Percentiles rank a stretch among this genome's conserved stretches.
Conservation (phyloP, 2,797 vertebrate genomes). For the Acanthopagrus latus region DNA sequence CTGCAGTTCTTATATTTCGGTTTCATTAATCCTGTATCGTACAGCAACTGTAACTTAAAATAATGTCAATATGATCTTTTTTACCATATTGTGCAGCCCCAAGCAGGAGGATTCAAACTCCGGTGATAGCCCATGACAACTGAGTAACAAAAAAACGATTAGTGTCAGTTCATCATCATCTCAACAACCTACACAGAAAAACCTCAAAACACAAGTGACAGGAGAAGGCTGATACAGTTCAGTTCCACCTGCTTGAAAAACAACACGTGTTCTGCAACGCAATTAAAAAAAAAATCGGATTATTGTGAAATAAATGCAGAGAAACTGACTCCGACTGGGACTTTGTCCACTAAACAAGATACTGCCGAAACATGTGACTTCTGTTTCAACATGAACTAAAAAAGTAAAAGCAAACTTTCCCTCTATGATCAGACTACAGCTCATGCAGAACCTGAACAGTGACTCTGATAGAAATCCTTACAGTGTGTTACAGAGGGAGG, state of each 20-base stretch:
- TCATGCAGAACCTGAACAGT: slow-evolving; percentile 17
- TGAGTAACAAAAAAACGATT: neutral
- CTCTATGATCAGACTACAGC: neutral
- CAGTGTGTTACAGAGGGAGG: slow-evolving; percentile 8
- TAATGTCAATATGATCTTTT: neutral
- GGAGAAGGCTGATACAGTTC: neutral
- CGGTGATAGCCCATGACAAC: neutral
- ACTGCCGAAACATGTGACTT: neutral
- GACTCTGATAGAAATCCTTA: slow-evolving; percentile 1
- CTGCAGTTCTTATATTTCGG: neutral
- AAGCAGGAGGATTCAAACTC: neutral
- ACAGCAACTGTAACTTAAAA: no score
- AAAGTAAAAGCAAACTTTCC: neutral
- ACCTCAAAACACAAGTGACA: neutral
- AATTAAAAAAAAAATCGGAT: neutral
- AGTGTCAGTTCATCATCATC: neutral
- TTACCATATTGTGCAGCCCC: neutral
- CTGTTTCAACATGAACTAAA: neutral
- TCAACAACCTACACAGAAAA: neutral
- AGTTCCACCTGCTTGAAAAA: neutral
- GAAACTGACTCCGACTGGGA: neutral
- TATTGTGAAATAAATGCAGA: neutral
- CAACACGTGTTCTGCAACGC: neutral
- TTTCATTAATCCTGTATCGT: neutral
- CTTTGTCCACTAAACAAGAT: neutral